These are phyloP conservation scores for Microcebus tavaratra DNA, from an alignment of 2,113 vertebrate species.

Conservation along the genomic window DNA sequence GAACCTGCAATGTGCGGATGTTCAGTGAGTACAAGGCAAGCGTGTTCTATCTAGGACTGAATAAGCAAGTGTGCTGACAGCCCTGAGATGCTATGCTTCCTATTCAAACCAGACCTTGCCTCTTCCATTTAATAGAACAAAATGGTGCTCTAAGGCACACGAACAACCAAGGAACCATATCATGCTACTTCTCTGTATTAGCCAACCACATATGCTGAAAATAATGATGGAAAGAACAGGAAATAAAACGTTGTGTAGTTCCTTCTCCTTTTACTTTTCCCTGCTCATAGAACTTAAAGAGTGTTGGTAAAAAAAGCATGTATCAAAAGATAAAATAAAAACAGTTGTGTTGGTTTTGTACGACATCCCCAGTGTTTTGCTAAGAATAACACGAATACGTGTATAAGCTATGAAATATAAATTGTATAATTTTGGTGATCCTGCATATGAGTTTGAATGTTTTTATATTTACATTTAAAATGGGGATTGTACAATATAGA, in stretches of 20 bases:
- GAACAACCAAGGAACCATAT: not conserved
- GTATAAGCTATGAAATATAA: not conserved
- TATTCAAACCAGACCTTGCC: not conserved
- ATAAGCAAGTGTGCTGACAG: not conserved
- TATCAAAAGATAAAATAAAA: not conserved
- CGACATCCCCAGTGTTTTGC: not conserved
- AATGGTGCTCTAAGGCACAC: not conserved
- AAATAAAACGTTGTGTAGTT: not conserved
- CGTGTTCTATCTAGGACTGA: not conserved
- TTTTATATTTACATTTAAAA: not conserved
- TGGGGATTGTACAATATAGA: not conserved
- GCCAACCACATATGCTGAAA: not conserved
- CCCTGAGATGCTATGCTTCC: not conserved
- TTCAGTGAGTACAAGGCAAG: not conserved
- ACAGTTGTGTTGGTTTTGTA: not conserved
- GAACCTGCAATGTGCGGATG: rapidly evolving
- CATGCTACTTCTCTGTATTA: not conserved
- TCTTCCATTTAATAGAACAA: not conserved
- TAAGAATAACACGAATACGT: not conserved
- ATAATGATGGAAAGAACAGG: not conserved
- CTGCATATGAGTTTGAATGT: too few species aligned
- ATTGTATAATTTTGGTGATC: not conserved
- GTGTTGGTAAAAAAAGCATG: not conserved
- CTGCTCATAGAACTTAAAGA: not conserved
- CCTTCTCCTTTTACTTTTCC: not conserved